Evolutionary conservation across 2,797 vertebrate genomes (phyloP), one percentile per base, ranked within the genome.

Genomic region (Myotis vivesi): DNA sequence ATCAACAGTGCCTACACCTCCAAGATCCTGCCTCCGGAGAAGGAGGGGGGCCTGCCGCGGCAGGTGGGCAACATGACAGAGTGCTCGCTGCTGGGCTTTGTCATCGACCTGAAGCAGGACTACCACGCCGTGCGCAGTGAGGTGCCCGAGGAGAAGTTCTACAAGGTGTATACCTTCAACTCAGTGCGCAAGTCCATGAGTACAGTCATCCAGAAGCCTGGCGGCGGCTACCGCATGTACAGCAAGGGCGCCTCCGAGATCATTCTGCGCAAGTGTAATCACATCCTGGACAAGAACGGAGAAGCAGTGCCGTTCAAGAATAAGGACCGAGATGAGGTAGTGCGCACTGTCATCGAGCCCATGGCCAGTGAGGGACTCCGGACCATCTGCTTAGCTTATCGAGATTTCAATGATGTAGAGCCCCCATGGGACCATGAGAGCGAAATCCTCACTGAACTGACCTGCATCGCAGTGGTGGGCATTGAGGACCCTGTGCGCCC

Each of bases 161-260:
- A 99, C 98, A 99, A 99, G 96, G 99, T 99, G 71, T 99, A 99
- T 97, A 99, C 99, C 89, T 99, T 99, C 98, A 99, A 99, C 98
- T 99, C 99, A 0, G 98, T 98, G 79, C 99, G 99, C 95, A 99
- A 99, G 94, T 99, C 99, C 97, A 99, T 99, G 99, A 99, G 99
- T 98, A 99, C 99, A 0, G 99, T 99, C 89, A 97, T 99, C 71
- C 98, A 98, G 98, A 99, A 98, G 4, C 62, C 98, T 0, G 97
- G 97, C 0, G 99, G 99, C 0, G 96, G 99, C 89, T 99, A 98
- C 98, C 99, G 99, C 96, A 99, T 99, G 99, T 99, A 99, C 99
- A 99, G 99, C 99, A 99, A 99, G 95, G 99, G 99, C 0, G 99
- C 99, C 3, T 99, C 99, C 0, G 99, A 99, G 98, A 99, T 99